A percentile compares a stretch with the other conserved stretches of the same genome.
Evolutionary conservation across 2,888 invertebrate species (phyloP).

Genomic region (Strigamia crassipes): DNA sequence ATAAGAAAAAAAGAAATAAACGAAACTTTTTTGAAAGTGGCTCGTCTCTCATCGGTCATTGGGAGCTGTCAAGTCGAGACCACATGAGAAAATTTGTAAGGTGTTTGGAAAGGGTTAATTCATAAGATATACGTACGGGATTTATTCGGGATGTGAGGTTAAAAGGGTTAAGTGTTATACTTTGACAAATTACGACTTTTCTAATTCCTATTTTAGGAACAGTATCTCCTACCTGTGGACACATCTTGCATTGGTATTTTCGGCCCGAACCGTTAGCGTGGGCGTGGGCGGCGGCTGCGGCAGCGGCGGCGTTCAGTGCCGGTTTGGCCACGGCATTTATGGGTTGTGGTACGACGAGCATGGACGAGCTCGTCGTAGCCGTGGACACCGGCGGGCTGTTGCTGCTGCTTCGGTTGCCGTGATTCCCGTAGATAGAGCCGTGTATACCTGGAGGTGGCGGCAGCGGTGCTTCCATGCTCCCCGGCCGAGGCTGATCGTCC

Average conservation of each 20-base stretch:
- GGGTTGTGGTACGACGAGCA: conserved; percentile 88
- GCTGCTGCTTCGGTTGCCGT: conserved; percentile 57
- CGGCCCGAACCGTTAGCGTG: conserved; percentile 64
- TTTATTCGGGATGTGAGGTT: neutral
- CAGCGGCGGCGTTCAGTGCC: conserved; percentile 59
- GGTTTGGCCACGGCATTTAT: conserved; percentile 70
- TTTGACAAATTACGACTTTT: neutral
- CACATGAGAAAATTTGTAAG: neutral
- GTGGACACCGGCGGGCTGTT: conserved; percentile 62
- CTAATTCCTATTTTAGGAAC: conserved; percentile 41
- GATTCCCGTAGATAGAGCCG: conserved; percentile 52
- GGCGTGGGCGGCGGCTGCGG: conserved; percentile 57
- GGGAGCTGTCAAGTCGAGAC: neutral
- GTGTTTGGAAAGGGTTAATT: neutral
- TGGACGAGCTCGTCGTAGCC: conserved; percentile 63
- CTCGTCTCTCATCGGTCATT: conserved; percentile 11
- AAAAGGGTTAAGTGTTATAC: conserved; percentile 9
- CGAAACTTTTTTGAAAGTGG: neutral
- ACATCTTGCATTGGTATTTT: conserved; percentile 96
- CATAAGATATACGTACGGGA: neutral
- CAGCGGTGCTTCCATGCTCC: conserved; percentile 52
- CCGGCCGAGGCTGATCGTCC: conserved; percentile 52
- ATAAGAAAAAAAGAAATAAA: neutral
- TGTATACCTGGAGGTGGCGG: conserved; percentile 50
- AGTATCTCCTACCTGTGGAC: conserved; percentile 76